These are phyloP conservation scores for Thaumatotibia leucotreta DNA, from an alignment of 1,140 invertebrate species.

Conservation along the genomic window DNA sequence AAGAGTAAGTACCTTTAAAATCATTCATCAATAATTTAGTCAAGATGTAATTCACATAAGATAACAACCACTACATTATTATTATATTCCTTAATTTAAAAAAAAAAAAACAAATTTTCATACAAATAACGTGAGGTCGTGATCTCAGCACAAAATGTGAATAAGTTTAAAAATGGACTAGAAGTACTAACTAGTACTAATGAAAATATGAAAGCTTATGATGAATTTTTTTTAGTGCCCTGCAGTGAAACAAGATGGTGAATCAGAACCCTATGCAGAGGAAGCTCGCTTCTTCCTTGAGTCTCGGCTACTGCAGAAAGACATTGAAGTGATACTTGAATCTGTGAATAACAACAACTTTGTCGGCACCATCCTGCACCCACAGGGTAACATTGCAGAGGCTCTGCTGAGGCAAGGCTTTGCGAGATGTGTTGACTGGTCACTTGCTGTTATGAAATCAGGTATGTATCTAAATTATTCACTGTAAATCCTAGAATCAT, in stretches of 20 bases:
- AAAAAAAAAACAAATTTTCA: no score
- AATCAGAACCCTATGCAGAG: constrained; percentile 74
- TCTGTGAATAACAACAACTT: constrained; percentile 95
- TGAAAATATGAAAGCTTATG: not conserved
- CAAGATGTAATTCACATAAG: no score
- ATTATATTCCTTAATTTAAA: no score
- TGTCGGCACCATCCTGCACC: constrained; percentile 96
- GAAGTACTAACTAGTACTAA: not conserved
- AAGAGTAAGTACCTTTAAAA: constrained; percentile 76
- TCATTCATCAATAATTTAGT: not conserved
- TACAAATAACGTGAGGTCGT: no score
- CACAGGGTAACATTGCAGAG: constrained; percentile 96
- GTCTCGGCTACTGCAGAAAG: constrained; percentile 91
- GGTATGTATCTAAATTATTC: constrained; percentile 56
- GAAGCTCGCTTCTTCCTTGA: constrained; percentile 91
- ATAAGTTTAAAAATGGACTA: not conserved
- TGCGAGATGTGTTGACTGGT: constrained; percentile 98
- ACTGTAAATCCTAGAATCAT: no score
- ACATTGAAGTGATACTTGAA: constrained; percentile 95
- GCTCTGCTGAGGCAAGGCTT: constrained; percentile 93
- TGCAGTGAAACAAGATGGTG: constrained; percentile 61
- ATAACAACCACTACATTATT: no score
- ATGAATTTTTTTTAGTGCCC: constrained; percentile 45
- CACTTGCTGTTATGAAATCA: constrained; percentile 90
- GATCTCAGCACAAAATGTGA: no score